A percentile compares a stretch with the other conserved stretches of the same genome.
phyloP scores from a whole-genome alignment of 2,113 vertebrate genomes.

The Mus spicilegus region DNA sequence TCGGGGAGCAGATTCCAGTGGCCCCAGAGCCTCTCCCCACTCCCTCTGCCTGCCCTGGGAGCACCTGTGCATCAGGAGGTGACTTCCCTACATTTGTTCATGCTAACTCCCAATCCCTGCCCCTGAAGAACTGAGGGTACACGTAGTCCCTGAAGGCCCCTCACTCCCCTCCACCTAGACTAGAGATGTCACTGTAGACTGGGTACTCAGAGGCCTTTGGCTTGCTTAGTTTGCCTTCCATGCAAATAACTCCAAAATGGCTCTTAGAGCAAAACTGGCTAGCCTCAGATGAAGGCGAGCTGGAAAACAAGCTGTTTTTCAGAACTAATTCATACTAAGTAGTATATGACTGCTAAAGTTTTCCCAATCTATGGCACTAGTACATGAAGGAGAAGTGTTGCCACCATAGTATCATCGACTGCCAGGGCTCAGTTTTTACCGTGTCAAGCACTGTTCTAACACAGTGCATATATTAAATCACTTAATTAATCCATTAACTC shows the following conservation, averaged over 20 bases:
- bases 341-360: neutral
- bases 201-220: neutral
- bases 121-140: neutral
- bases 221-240: neutral
- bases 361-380: neutral
- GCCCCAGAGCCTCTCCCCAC: neutral
- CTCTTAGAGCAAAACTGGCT: neutral
- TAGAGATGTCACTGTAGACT: neutral
- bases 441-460: neutral
- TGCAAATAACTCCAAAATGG: neutral
- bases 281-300: neutral
- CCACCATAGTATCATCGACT: neutral
- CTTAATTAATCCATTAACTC: slow-evolving; percentile 11
- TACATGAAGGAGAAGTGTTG: neutral
- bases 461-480: neutral
- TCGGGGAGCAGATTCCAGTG: neutral
- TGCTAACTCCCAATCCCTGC: neutral
- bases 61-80: neutral
- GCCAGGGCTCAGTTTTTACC: neutral
- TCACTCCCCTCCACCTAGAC: neutral
- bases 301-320: neutral
- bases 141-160: neutral
- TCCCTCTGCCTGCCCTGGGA: neutral
- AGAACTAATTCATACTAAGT: slow-evolving; percentile 23
- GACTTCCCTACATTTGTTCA: no score